Conservation (phyloP, 2,797 vertebrate genomes). For the Paedocypris micromegethes region DNA sequence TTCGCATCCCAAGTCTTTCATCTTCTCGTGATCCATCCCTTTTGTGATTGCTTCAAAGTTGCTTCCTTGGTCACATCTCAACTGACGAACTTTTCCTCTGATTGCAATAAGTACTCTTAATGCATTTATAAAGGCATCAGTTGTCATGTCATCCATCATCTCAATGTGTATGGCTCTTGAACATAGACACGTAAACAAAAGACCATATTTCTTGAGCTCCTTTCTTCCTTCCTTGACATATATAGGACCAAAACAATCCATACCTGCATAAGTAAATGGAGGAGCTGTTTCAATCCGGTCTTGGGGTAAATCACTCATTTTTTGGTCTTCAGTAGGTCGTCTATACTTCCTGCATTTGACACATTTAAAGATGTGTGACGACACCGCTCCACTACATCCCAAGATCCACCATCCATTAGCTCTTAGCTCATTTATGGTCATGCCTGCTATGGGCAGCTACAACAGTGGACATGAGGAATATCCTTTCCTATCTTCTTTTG, state of each 20-base stretch:
- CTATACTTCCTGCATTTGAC: constrained; percentile 5
- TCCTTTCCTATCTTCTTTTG: constrained; percentile 11
- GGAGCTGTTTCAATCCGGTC: neutral
- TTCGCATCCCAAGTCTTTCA: too few relatives aligned
- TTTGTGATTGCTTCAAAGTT: too few relatives aligned
- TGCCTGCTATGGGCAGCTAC: too few relatives aligned
- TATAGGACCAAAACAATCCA: neutral
- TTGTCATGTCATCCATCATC: neutral
- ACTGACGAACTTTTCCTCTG: too few relatives aligned
- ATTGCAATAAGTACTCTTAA: too few relatives aligned
- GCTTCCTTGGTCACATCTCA: too few relatives aligned
- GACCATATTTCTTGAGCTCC: neutral
- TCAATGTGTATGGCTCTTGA: neutral
- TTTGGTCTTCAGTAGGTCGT: constrained; percentile 7
- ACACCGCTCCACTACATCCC: constrained; percentile 1
- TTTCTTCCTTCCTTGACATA: neutral
- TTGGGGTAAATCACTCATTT: neutral
- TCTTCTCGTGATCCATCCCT: too few relatives aligned
- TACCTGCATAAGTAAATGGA: neutral
- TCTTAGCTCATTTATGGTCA: neutral
- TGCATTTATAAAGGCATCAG: too few relatives aligned
- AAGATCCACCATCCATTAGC: constrained; percentile 17
- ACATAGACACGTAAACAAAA: neutral
- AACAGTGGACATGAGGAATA: too few relatives aligned
- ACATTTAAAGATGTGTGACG: constrained; percentile 7